phyloP scores from a whole-genome alignment of 2,113 vertebrate species.

The Brachirus orientalis region DNA sequence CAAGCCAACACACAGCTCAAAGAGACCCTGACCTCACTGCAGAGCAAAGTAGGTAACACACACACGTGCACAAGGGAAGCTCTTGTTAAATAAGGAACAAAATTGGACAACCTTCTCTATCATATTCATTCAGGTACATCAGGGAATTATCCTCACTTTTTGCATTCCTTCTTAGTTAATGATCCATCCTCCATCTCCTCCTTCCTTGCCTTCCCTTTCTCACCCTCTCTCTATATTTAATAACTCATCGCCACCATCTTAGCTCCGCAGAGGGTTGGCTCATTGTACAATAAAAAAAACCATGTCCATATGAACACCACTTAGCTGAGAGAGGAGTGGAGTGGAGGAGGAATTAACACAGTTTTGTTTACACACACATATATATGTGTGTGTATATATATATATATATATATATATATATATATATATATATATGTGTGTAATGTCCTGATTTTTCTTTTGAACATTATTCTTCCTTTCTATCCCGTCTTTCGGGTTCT shows the following conservation, averaged over 20 bases:
- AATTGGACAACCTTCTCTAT: constrained; percentile 70
- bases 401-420: too few relatives aligned
- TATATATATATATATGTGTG: too few relatives aligned
- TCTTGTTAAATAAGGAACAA: constrained; percentile 71
- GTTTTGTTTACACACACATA: constrained; percentile 27
- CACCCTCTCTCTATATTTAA: constrained; percentile 78
- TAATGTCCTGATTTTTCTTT: constrained; percentile 18
- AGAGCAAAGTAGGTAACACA: constrained; percentile 64
- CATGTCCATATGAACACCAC: constrained; percentile 72
- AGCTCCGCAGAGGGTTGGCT: constrained; percentile 67
- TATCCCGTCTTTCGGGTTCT: constrained; percentile 5
- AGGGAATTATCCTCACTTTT: constrained; percentile 75
- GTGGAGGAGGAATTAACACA: constrained; percentile 36
- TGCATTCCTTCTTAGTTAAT: constrained; percentile 78
- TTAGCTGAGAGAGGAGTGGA: constrained; percentile 52
- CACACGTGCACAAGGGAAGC: constrained; percentile 33
- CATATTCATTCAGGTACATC: constrained; percentile 72
- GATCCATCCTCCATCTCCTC: constrained; percentile 67
- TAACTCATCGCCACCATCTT: constrained; percentile 75
- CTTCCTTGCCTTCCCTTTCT: constrained; percentile 57
- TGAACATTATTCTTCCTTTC: constrained; percentile 1
- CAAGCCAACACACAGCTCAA: constrained; percentile 62
- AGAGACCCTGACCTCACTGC: constrained; percentile 60
- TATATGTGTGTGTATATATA: not conserved
- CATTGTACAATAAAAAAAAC: constrained; percentile 69